Evolutionary conservation across 2,888 invertebrate genomes (phyloP), one percentile per base, ranked within the genome.

Genomic region (Coleophora flavipennella): DNA sequence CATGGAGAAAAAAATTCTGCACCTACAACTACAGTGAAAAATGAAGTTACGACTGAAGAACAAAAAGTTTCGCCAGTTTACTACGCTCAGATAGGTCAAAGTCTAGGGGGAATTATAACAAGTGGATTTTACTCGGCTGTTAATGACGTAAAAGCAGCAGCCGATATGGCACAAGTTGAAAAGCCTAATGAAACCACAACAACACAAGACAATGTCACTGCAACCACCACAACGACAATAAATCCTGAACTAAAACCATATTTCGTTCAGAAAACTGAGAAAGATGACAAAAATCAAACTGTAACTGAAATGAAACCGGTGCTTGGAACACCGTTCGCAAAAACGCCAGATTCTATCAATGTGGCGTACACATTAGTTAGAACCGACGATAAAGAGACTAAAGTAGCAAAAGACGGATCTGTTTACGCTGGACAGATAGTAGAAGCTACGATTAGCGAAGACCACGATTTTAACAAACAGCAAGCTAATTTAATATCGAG

Each of bases 61-160:
- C 59, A 63, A 29, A 72, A 64, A 27, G 65, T 70, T 13, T 73
- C 76, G 9, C 78, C 86, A 0, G 70, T 86, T 32, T 87, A 85
- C 45, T 85, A 85, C 39, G 75, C 83, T 7, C 85, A 86, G 55
- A 67, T 85, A 0, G 78, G 78, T 12, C 77, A 72, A 59, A 74
- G 66, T 33, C 67, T 77, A 3, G 77, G 72, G 0, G 67, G 65
- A 46, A 63, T 68, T 31, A 62, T 78, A 31, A 74, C 80, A 1
- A 74, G 71, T 46, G 78, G 77, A 1, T 79, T 87, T 49, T 90
- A 87, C 50, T 84, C 90, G 1, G 86, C 88, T 0, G 67, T 90
- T 26, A 89, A 90, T 10, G 90, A 86, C 46, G 85, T 87, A 14
- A 87, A 90, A 62, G 86, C 87, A 0, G 89, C 89, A 9, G 88